Conservation (phyloP, 2,888 invertebrate genomes). For the Drosophila tripunctata region DNA sequence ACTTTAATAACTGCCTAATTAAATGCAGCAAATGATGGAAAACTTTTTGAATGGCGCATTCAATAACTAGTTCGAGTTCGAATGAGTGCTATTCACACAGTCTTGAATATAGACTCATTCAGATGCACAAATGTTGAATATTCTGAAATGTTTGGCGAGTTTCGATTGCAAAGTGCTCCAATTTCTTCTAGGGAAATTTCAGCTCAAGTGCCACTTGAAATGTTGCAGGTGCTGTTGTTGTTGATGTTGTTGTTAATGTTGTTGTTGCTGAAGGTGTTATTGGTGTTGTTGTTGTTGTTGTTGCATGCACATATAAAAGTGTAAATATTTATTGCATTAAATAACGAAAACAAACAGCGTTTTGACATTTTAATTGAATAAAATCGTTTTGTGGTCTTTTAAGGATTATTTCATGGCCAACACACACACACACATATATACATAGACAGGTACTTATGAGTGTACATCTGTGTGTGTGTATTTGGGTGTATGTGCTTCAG, state of each 20-base stretch:
- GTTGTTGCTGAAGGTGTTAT: background rate
- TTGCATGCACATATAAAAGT: slow-evolving; percentile 41
- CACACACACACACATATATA: slow-evolving; percentile 12
- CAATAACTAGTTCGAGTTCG: background rate
- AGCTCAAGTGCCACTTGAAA: slow-evolving; percentile 1
- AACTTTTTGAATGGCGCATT: background rate
- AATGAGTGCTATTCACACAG: background rate
- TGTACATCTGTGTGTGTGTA: background rate
- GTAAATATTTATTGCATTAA: slow-evolving; percentile 78
- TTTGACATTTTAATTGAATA: slow-evolving; percentile 79
- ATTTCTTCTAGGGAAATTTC: slow-evolving; percentile 1
- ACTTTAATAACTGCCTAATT: background rate
- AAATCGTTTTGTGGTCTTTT: slow-evolving; percentile 80
- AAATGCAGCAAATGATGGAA: background rate
- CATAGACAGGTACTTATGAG: background rate
- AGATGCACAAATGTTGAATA: background rate
- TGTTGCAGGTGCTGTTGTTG: background rate
- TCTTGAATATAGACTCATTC: background rate
- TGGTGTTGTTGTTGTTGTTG: slow-evolving; percentile 9
- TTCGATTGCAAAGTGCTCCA: background rate
- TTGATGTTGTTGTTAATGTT: background rate
- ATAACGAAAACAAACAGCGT: slow-evolving; percentile 77
- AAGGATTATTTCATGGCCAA: slow-evolving; percentile 77
- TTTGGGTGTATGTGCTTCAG: background rate
- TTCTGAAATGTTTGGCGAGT: background rate